Conservation (phyloP, 2,888 invertebrate genomes). For the Acleris holmiana region DNA sequence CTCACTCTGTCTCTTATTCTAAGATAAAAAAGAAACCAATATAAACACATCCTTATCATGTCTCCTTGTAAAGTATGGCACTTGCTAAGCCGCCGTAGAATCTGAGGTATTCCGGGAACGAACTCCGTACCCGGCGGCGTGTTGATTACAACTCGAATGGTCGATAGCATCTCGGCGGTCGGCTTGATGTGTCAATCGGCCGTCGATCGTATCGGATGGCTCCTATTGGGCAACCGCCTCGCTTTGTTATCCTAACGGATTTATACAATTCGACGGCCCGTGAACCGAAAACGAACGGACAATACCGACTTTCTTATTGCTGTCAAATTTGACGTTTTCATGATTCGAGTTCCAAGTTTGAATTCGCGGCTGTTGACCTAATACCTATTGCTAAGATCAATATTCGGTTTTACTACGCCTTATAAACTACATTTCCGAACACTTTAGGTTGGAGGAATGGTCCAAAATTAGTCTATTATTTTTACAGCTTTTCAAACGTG, state of each 20-base stretch:
- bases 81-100: too few relatives aligned
- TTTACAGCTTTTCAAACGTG: too few relatives aligned
- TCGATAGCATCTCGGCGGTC: constrained; percentile 75
- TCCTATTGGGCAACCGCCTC: constrained; percentile 78
- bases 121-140: constrained; percentile 51
- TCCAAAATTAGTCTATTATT: too few relatives aligned
- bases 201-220: constrained; percentile 75
- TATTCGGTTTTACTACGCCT: too few relatives aligned
- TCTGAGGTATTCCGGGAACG: constrained; percentile 37
- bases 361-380: constrained; percentile 25
- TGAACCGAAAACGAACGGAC: constrained; percentile 57
- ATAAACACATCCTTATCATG: too few relatives aligned
- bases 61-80: too few relatives aligned
- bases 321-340: constrained; percentile 46
- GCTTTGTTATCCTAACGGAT: constrained; percentile 80
- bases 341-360: constrained; percentile 35
- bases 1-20: too few relatives aligned
- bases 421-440: too few relatives aligned
- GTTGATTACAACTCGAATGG: constrained; percentile 74
- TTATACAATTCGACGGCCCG: constrained; percentile 69
- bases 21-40: too few relatives aligned
- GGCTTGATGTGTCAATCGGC: constrained; percentile 81
- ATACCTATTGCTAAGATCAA: not conserved
- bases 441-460: too few relatives aligned
- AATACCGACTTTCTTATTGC: constrained; percentile 57